Evolutionary conservation across 2,888 invertebrate species (phyloP).

Genomic region (Metellina segmentata): DNA sequence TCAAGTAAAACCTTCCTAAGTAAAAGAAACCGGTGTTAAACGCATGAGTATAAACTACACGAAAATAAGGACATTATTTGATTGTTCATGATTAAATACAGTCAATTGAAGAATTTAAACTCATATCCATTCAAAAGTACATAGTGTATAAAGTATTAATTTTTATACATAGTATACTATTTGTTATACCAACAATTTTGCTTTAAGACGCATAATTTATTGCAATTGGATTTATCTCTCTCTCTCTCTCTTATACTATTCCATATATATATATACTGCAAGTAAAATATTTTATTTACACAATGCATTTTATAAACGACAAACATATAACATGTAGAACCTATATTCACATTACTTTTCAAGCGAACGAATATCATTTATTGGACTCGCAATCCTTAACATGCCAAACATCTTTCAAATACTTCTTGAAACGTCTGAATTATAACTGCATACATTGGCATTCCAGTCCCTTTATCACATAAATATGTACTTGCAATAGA

Average conservation of each 20-base stretch:
- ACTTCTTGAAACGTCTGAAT: not conserved
- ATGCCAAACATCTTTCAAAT: slow-evolving; percentile 5
- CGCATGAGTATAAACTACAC: no score
- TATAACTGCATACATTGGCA: not conserved
- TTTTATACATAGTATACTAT: no score
- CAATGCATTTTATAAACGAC: slow-evolving; percentile 16
- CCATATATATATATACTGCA: slow-evolving; percentile 7
- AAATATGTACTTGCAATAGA: slow-evolving; percentile 32
- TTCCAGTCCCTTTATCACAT: slow-evolving; percentile 4
- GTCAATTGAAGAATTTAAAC: no score
- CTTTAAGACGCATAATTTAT: not conserved
- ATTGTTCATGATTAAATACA: no score
- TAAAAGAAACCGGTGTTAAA: no score
- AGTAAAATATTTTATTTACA: slow-evolving; percentile 20
- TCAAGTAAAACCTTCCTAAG: no score
- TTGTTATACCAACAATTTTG: no score
- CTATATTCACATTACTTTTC: slow-evolving; percentile 12
- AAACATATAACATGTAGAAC: slow-evolving; percentile 34
- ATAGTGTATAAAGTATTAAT: no score
- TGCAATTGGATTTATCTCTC: not conserved
- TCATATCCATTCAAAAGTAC: no score
- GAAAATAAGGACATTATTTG: no score
- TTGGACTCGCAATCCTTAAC: slow-evolving; percentile 13
- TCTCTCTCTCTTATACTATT: not conserved
- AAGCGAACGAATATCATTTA: slow-evolving; percentile 1